Conservation (phyloP, 2,113 vertebrate species). For the Siniperca knerii region DNA sequence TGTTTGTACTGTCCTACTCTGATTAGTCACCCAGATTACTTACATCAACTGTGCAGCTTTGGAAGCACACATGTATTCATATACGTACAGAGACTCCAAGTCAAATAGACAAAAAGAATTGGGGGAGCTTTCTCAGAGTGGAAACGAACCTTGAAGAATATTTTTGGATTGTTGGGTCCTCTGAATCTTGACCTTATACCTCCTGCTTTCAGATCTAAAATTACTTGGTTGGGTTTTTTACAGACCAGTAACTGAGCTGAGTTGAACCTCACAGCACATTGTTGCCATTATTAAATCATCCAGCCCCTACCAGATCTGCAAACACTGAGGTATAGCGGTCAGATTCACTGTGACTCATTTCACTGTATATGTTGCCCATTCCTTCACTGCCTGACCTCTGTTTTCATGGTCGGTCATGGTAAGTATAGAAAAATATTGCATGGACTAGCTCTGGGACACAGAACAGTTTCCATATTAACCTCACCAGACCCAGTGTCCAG, state of each 20-base stretch:
- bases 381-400: slow-evolving; percentile 77
- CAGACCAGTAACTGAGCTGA: neutral
- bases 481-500: slow-evolving; percentile 51
- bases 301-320: slow-evolving; percentile 33
- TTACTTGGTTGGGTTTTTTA: neutral
- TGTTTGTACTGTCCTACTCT: slow-evolving; percentile 57
- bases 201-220: slow-evolving; percentile 53
- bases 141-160: slow-evolving; percentile 45
- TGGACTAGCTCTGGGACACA: slow-evolving; percentile 64
- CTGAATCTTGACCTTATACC: slow-evolving; percentile 29
- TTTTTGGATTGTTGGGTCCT: slow-evolving; percentile 10
- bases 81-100: neutral
- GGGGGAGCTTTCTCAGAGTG: slow-evolving; percentile 55
- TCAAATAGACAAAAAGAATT: slow-evolving; percentile 23
- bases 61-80: slow-evolving; percentile 19
- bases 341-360: slow-evolving; percentile 14
- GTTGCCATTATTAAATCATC: neutral
- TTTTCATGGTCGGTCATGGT: slow-evolving; percentile 65
- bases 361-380: slow-evolving; percentile 9
- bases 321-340: slow-evolving; percentile 27
- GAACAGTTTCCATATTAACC: slow-evolving; percentile 67
- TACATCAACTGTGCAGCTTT: slow-evolving; percentile 40
- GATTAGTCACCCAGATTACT: slow-evolving; percentile 63
- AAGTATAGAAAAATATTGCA: slow-evolving; percentile 81
- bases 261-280: neutral